These are phyloP conservation scores for Sycon ciliatum DNA, from an alignment of 37 sponge, comb jelly and placozoan genomes.

Conservation along the genomic window DNA sequence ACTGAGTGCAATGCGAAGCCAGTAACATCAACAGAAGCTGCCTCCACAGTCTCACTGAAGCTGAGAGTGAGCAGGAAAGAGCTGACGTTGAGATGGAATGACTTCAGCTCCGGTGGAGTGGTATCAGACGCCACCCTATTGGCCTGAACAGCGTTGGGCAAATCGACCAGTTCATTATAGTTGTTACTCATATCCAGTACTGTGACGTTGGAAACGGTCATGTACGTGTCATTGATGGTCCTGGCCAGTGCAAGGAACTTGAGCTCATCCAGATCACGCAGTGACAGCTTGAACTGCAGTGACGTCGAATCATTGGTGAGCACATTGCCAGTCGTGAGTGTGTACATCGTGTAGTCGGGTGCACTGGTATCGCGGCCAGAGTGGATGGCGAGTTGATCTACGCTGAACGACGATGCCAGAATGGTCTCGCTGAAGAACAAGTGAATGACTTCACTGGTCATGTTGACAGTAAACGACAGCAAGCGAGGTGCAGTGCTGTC, in stretches of 20 bases:
- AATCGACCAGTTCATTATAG: slow-evolving; percentile 11
- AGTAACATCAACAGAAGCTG: slow-evolving; percentile 43
- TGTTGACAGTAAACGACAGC: slow-evolving; percentile 59
- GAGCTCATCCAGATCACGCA: slow-evolving; percentile 63
- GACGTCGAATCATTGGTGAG: slow-evolving; percentile 35
- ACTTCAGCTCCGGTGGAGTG: not conserved
- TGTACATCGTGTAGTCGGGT: too few relatives aligned
- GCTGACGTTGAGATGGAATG: slow-evolving; percentile 60
- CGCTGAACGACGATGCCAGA: slow-evolving; percentile 55
- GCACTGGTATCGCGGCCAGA: too few relatives aligned
- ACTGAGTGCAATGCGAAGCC: slow-evolving; percentile 56
- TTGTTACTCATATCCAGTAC: slow-evolving; percentile 60
- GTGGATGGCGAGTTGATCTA: slow-evolving; percentile 36
- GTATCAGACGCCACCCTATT: slow-evolving; percentile 2
- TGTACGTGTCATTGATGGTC: slow-evolving; percentile 41
- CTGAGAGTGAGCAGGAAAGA: slow-evolving; percentile 49
- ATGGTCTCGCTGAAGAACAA: slow-evolving; percentile 69
- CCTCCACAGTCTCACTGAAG: slow-evolving; percentile 74
- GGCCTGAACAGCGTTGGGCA: not conserved
- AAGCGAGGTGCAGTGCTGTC: slow-evolving; percentile 57
- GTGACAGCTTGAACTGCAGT: slow-evolving; percentile 44
- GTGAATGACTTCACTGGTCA: slow-evolving; percentile 50
- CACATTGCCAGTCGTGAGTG: slow-evolving; percentile 43
- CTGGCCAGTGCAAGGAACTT: slow-evolving; percentile 59
- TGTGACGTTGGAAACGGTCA: slow-evolving; percentile 24